phyloP scores from a whole-genome alignment of 2,113 vertebrate species.

The Polypterus bichir region DNA sequence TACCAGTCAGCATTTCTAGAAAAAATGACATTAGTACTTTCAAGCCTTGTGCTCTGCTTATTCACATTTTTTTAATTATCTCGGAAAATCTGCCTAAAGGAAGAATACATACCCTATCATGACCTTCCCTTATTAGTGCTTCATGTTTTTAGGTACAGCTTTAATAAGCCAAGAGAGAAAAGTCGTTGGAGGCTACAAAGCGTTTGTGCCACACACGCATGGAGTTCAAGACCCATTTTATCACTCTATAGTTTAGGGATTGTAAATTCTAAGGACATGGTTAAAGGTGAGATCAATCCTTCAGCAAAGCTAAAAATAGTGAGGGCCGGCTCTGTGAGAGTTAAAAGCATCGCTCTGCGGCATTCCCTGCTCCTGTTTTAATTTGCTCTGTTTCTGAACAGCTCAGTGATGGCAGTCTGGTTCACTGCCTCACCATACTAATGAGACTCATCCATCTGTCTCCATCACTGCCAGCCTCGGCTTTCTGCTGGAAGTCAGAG shows the following conservation, averaged over 20 bases:
- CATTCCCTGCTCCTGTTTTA: constrained; percentile 62
- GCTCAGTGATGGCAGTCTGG: constrained; percentile 71
- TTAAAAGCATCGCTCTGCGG: constrained; percentile 59
- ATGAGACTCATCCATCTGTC: constrained; percentile 80
- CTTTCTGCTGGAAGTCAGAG: constrained; percentile 77
- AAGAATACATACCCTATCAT: too few relatives aligned
- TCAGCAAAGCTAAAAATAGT: background rate
- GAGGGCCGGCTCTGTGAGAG: constrained; percentile 52
- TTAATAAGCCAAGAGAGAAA: background rate
- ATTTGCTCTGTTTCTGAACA: constrained; percentile 68
- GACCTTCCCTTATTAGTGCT: background rate
- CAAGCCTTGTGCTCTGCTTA: too few relatives aligned
- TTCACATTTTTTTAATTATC: too few relatives aligned
- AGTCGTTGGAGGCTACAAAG: background rate
- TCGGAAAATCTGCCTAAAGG: too few relatives aligned
- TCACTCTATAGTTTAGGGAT: background rate
- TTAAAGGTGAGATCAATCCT: constrained; percentile 4
- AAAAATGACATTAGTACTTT: too few relatives aligned
- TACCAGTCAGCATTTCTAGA: too few relatives aligned
- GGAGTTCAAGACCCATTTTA: background rate
- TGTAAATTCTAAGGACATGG: background rate
- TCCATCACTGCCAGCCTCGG: constrained; percentile 71
- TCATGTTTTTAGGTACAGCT: background rate
- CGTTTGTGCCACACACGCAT: background rate
- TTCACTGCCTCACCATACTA: constrained; percentile 67